Evolutionary conservation across 2,113 vertebrate species (phyloP), one percentile per base, ranked within the genome.

Genomic region (Cyprinodon variegatus): DNA sequence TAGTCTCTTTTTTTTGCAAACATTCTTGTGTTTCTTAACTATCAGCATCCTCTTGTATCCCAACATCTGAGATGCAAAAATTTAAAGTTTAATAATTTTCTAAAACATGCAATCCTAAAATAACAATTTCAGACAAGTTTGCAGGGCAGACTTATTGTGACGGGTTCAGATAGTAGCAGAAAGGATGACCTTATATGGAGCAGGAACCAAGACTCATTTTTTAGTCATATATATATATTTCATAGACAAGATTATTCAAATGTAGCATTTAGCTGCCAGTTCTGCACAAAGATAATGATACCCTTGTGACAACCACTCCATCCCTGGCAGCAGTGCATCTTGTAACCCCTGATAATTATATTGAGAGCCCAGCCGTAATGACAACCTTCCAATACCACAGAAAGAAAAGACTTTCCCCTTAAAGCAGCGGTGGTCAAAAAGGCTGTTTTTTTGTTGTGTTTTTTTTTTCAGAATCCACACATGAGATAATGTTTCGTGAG

Each of bases 321-420:
- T 91, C 89, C 78, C 87, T 93, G 93, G 92, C 90, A 90, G 82
- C 70, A 38, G 73, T 22, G 36, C 81, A 72, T 80, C 89, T 89
- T 86, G 85, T 85, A 88, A 92, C 88, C 90, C 91, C 91, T 93
- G 89, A 92, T 93, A 90, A 94, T 91, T 92, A 92, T 86, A 90
- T 88, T 84, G 90, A 90, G 85, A 88, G 88, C 87, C 91, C 81
- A 84, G 67, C 86, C 74, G 85, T 94, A 95, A 94, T 94, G 92
- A 94, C 93, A 94, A 82, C 88, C 87, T 83, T 94, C 81, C 81
- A 46, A 76, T 68, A 86, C 92, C 91, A 83, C 93, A 91, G 90
- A 89, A 80, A 82, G 88, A 91, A 92, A 92, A 94, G 87, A 89
- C 88, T 93, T 93, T 92, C 88, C 87, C 90, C 90, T 88, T 90